Evolutionary conservation across 2,888 invertebrate genomes (phyloP), one percentile per base, ranked within the genome.

Genomic region (Drosophila algonquin): DNA sequence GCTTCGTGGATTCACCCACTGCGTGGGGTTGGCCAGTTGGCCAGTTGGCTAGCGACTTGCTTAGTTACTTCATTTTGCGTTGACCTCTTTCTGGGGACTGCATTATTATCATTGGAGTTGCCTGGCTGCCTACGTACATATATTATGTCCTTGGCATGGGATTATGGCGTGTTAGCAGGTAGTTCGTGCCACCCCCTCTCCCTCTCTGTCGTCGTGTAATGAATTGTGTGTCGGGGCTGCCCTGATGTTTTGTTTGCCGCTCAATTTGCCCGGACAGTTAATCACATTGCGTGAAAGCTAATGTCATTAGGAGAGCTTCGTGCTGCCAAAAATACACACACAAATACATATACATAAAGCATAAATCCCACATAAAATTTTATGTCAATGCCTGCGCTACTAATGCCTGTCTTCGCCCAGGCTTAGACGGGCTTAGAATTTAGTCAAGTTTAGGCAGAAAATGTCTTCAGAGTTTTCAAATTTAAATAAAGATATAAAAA

Each of bases 61-160:
- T 74, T 61, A 74, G 71, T 86, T 79, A 86, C 83, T 86, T 80
- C 67, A 81, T 76, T 83, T 78, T 58, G 73, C 62, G 77, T 74
- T 82, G 84, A 86, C 76, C 81, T 81, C 81, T 76, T 83, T 83
- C 45, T 18, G 18, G 73, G 63, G 72, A 60, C 69, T 71, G 77
- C 79, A 83, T 83, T 86, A 83, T 83, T 84, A 86, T 83, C 81
- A 84, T 78, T 81, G 76, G 76, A 75, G 75, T 79, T 67, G 67
- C 76, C 75, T 61, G 75, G 70, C 76, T 5, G 35, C 35, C 35
- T 73, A 63, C 63, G 71, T 73, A 63, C 63, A 69, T 73, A 79
- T 82, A 82, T 85, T 74, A 79, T 85, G 77, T 75, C 58, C 76
- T 77, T 70, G 77, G 70, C 70, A 73, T 68, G 54, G 75, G 77